These are phyloP conservation scores for Anthoscopus minutus DNA, from an alignment of 2,113 vertebrate species.

Conservation along the genomic window DNA sequence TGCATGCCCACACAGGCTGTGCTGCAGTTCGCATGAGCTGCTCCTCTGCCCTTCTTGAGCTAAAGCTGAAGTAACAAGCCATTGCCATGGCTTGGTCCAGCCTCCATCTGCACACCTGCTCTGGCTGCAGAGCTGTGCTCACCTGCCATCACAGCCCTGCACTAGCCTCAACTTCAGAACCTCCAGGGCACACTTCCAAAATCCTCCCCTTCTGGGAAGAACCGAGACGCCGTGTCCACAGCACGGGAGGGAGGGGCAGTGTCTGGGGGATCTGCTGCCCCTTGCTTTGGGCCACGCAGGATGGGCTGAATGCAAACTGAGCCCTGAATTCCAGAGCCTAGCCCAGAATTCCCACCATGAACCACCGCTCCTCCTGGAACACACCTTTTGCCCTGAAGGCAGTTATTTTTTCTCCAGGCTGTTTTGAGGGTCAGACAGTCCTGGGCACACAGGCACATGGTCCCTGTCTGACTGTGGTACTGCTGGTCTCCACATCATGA, in stretches of 20 bases:
- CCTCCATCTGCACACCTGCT: rapidly evolving
- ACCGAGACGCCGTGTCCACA: rapidly evolving
- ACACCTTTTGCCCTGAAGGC: background rate
- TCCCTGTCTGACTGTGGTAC: background rate
- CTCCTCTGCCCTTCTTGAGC: background rate
- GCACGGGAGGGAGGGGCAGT: rapidly evolving
- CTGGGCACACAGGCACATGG: rapidly evolving
- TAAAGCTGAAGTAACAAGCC: background rate
- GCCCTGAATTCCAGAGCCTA: background rate
- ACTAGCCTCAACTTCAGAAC: background rate
- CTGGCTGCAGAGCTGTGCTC: background rate
- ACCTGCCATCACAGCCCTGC: background rate
- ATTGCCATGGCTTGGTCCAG: rapidly evolving
- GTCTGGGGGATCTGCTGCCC: rapidly evolving
- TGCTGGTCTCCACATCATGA: rapidly evolving
- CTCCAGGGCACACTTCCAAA: background rate
- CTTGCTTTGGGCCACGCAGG: rapidly evolving
- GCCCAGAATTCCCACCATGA: rapidly evolving
- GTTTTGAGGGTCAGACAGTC: rapidly evolving
- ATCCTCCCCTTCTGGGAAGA: rapidly evolving
- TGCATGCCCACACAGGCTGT: background rate
- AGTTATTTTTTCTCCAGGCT: background rate
- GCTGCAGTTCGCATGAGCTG: rapidly evolving
- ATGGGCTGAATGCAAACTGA: background rate
- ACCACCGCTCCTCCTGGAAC: background rate